Conservation (phyloP, 2,113 vertebrate species). For the Pyrgilauda ruficollis region DNA sequence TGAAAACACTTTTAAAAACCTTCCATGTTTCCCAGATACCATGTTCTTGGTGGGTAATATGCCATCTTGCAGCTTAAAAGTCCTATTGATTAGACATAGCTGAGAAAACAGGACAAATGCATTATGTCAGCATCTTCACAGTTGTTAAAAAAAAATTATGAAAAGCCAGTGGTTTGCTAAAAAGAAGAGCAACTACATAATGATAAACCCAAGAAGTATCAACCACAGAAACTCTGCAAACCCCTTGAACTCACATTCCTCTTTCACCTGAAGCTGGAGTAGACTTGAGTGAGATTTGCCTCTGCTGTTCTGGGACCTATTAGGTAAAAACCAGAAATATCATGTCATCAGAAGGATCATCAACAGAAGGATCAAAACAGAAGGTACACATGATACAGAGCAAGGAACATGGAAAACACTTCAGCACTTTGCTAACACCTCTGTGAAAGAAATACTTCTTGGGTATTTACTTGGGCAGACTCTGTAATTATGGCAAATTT, state of each 20-base stretch:
- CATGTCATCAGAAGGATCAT: no score
- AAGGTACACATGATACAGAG: background rate
- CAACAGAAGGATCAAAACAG: no score
- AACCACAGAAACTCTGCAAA: background rate
- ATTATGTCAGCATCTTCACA: background rate
- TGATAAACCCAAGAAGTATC: background rate
- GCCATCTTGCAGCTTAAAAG: background rate
- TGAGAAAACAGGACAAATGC: background rate
- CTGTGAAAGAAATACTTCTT: background rate
- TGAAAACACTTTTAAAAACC: background rate
- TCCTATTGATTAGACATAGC: background rate
- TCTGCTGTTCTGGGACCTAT: constrained; percentile 90
- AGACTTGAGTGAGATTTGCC: constrained; percentile 92
- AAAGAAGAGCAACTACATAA: background rate
- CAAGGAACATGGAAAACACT: background rate
- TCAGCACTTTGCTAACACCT: background rate
- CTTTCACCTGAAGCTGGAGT: constrained; percentile 88
- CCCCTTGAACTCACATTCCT: constrained; percentile 83
- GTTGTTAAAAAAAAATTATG: background rate
- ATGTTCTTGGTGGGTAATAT: background rate
- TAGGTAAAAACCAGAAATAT: background rate
- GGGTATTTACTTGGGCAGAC: background rate
- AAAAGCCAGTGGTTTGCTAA: background rate
- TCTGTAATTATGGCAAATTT: background rate
- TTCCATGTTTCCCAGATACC: background rate